Conservation (phyloP, 2,113 vertebrate species). For the Lophochroa leadbeateri region DNA sequence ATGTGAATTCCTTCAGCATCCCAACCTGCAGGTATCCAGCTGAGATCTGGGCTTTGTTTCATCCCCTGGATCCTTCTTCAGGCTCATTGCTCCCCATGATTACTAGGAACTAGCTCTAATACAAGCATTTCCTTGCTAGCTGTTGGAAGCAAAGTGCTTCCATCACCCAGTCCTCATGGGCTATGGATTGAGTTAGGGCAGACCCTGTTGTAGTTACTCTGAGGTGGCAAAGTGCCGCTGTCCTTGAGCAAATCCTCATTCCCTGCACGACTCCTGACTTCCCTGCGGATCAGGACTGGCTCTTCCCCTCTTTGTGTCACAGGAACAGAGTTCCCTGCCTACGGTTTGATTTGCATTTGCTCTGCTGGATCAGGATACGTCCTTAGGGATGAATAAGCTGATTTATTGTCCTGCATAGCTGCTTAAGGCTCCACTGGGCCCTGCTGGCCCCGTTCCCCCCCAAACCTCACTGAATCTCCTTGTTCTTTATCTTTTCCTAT, state of each 20-base stretch:
- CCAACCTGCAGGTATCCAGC: rapidly evolving
- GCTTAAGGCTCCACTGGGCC: not conserved
- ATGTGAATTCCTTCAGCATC: no score
- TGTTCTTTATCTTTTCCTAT: not conserved
- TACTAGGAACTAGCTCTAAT: not conserved
- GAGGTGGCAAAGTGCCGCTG: no score
- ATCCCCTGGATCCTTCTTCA: not conserved
- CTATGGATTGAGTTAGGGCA: not conserved
- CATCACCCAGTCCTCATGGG: rapidly evolving
- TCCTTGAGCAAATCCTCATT: no score
- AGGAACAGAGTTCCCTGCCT: not conserved
- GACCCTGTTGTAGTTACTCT: rapidly evolving
- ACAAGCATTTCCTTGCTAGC: not conserved
- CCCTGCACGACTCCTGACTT: not conserved
- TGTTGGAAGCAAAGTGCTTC: no score
- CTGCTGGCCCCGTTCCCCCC: not conserved
- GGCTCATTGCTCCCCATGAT: not conserved
- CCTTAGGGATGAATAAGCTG: not conserved
- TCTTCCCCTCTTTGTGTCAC: no score
- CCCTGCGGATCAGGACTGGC: rapidly evolving
- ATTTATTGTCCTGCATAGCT: not conserved
- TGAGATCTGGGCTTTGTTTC: not conserved
- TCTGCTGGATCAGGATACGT: rapidly evolving
- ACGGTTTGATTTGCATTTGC: rapidly evolving
- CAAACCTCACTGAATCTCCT: not conserved